These are phyloP conservation scores for Chloromyia formosa DNA, from an alignment of 2,888 invertebrate species.

Conservation along the genomic window DNA sequence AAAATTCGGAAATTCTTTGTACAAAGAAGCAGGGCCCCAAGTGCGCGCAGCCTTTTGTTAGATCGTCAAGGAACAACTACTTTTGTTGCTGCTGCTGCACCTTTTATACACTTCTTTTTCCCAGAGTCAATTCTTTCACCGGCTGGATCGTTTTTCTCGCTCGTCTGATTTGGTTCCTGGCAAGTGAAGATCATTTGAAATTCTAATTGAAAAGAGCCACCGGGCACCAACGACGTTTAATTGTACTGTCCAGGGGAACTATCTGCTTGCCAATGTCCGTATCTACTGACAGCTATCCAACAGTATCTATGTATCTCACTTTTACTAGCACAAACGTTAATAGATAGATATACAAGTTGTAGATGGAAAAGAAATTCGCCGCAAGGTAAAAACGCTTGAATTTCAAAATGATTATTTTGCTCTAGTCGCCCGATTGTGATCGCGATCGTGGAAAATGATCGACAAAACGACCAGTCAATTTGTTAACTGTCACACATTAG, in stretches of 20 bases:
- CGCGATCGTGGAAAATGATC: conserved; percentile 30
- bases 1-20: conserved; percentile 38
- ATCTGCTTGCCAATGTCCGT: not conserved
- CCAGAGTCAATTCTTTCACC: not conserved
- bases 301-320: too few relatives aligned
- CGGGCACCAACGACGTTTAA: conserved; percentile 33
- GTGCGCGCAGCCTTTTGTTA: not conserved
- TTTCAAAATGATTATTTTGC: conserved; percentile 12
- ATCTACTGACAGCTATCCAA: too few relatives aligned
- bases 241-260: conserved; percentile 29
- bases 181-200: conserved; percentile 40
- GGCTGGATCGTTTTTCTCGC: conserved; percentile 14
- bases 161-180: conserved; percentile 15
- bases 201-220: conserved; percentile 43
- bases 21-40: too few relatives aligned
- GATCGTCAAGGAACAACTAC: conserved; percentile 1
- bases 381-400: not conserved
- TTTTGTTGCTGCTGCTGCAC: not conserved
- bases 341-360: not conserved
- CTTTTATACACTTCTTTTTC: not conserved
- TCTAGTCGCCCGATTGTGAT: conserved; percentile 4
- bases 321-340: too few relatives aligned
- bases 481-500: conserved; percentile 39
- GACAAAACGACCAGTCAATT: conserved; percentile 37
- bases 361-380: not conserved